Evolutionary conservation across 2,888 invertebrate genomes (phyloP).

Genomic region (Thalpophila matura): DNA sequence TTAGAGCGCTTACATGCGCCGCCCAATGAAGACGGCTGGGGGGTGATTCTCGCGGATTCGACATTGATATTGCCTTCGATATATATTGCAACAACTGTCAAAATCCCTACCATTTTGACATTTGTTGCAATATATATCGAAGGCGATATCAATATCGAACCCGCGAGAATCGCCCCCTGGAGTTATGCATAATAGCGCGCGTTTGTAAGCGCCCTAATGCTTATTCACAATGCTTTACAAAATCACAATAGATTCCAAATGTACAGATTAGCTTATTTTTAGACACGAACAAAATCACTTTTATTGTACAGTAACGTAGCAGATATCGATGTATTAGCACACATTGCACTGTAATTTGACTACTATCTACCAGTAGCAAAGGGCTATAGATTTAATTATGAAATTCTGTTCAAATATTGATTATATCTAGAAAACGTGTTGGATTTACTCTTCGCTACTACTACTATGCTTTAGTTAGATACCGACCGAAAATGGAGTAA

Average conservation of each 20-base stretch:
- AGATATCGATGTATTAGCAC: constrained; percentile 21
- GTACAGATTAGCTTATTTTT: constrained; percentile 47
- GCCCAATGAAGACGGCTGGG: too few species aligned
- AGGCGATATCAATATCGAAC: too few species aligned
- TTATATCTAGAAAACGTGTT: too few species aligned
- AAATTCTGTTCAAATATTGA: constrained; percentile 3
- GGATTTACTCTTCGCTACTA: too few species aligned
- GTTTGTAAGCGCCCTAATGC: not conserved
- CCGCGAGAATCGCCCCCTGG: too few species aligned
- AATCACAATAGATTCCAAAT: constrained; percentile 23
- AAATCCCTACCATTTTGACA: too few species aligned
- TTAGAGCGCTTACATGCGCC: not conserved
- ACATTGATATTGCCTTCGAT: too few species aligned
- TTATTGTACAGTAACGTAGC: constrained; percentile 35
- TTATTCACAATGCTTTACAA: not conserved
- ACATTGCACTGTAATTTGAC: constrained; percentile 4
- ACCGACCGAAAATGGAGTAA: too few species aligned
- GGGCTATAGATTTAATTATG: not conserved
- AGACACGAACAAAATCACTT: constrained; percentile 32
- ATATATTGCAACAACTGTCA: too few species aligned
- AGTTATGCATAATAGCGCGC: not conserved
- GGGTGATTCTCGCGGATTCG: too few species aligned
- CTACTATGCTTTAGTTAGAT: too few species aligned
- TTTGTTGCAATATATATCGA: too few species aligned
- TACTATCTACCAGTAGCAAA: not conserved